Base-by-base conservation (phyloP, 2,113 vertebrate species). In the Labeo catla region DNA sequence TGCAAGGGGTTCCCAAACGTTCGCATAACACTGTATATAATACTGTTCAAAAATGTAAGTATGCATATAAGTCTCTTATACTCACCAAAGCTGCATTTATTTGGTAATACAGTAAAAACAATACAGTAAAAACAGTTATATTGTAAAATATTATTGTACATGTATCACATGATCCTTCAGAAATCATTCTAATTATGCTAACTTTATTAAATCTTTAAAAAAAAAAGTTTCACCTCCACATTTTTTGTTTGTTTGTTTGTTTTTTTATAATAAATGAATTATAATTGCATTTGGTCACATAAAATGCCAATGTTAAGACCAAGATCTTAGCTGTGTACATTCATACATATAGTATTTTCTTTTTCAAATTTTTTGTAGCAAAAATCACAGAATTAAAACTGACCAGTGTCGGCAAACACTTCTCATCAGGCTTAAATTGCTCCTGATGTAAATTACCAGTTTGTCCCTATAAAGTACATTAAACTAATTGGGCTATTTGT, bases 401-500 rank as follows among this genome's bases (percentile, higher is more conserved):
- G 54, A 79, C 36, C 19, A n/a, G 6, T 39, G 13, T 54, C 76
- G 28, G n/a, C 45, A 21, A 74, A 9, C 10, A 83, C 65, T 52
- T 57, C n/a, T 28, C 36, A 45, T 28, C 6, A 43, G 23, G 6
- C 50, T 50, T 57, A 54, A 68, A 66, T n/a, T 49, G 19, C 49
- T 28, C 23, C 21, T 50, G 61, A 63, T 70, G 52, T 63, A 52
- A 83, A 76, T 45, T 6, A 61, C 15, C 45, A 52, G 52, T 65
- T 74, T 84, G 76, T 77, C 54, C 28, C 57, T 73, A 73, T 66
- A 74, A 82, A 79, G 76, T 79, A 28, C 43, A 77, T 81, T 83
- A n/a, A 78, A 83, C 39, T 70, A 78, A 87, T 54, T 78, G n/a
- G 68, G 81, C 86, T 28, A 81, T 87, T 87, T 84, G 36, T 79